Percentiles rank a stretch among this genome's conserved stretches.
phyloP scores from a whole-genome alignment of 2,888 invertebrate species.

The Leucophenga maculata region DNA sequence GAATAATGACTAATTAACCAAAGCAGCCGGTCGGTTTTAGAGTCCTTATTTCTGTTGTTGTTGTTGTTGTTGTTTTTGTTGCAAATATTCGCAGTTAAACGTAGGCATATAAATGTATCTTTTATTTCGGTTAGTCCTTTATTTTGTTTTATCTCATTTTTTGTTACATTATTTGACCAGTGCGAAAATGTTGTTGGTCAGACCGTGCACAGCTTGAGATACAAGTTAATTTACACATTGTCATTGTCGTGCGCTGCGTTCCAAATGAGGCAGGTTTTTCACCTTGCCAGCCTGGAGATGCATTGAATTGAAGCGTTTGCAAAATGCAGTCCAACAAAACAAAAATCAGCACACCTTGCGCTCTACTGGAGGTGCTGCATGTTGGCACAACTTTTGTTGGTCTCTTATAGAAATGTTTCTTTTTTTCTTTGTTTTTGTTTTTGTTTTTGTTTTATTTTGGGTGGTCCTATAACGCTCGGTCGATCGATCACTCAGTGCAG shows the following conservation, averaged over 20 bases:
- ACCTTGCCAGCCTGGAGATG: background rate
- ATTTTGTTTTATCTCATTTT: background rate
- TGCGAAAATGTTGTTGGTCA: background rate
- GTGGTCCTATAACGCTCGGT: no score
- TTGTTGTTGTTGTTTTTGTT: no score
- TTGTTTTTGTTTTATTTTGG: no score
- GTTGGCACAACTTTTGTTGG: background rate
- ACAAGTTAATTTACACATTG: slow-evolving; percentile 23
- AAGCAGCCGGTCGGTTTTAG: background rate
- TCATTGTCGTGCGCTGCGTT: slow-evolving; percentile 9
- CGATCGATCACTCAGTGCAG: no score
- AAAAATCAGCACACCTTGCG: slow-evolving; percentile 3
- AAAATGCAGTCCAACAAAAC: no score
- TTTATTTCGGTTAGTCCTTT: background rate
- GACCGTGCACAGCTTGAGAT: slow-evolving; percentile 16
- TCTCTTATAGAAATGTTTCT: background rate
- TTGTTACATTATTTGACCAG: background rate
- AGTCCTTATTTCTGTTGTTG: background rate
- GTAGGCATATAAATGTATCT: background rate
- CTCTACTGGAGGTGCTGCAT: background rate
- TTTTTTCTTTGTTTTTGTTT: no score
- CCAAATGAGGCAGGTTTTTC: background rate
- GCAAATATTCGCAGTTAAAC: background rate
- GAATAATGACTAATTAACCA: background rate
- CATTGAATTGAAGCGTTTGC: background rate